Base-by-base conservation (phyloP, 2,888 invertebrate genomes). In the Volucella inflata region DNA sequence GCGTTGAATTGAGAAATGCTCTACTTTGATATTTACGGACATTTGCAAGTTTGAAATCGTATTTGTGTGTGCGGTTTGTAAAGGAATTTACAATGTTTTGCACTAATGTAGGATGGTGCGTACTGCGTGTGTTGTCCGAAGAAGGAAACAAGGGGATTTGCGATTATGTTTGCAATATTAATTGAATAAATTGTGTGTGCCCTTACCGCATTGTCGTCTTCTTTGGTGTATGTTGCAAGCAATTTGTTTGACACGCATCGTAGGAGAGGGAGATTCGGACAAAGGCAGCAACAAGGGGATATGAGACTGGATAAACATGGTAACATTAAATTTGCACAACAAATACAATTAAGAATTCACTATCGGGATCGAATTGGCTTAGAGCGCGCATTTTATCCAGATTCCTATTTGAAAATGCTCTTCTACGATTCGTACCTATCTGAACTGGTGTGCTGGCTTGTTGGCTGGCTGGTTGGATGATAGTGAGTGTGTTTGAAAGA, bases 291-390 rank as follows among this genome's bases (percentile, higher is more conserved):
- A 2, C 4, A 42, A 10, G 30, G 9, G 12, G 36, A 36, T 42
- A 40, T 40, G 68, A 14, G 36, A 50, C 44, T 48, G 53, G 16
- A 71, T 67, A 76, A 76, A 77, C 77, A 82, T 67, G 60, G 65
- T 40, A 51, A 62, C 55, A 82, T 82, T 82, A 71, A 82, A 82
- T 77, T 82, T 82, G 71, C 67, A 82, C 71, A 82, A 71, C 77
- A 77, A 77, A 82, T 53, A 71, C 53, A 77, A 82, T 82, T 67
- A 77, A 72, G 65, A 48, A 72, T 65, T 67, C 59, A n/a, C 36
- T 1, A 6, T 30, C 30, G 6, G 60, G 46, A 72, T 67, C 21
- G 64, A 75, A n/a, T 30, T 40, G 51, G 6, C 11, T 10, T n/a
- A 36, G 16, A 16, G 12, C 21, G 42, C 51, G 16, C 16, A n/a